Conservation (phyloP, 1,140 invertebrate genomes). For the Chlorops oryzae region DNA sequence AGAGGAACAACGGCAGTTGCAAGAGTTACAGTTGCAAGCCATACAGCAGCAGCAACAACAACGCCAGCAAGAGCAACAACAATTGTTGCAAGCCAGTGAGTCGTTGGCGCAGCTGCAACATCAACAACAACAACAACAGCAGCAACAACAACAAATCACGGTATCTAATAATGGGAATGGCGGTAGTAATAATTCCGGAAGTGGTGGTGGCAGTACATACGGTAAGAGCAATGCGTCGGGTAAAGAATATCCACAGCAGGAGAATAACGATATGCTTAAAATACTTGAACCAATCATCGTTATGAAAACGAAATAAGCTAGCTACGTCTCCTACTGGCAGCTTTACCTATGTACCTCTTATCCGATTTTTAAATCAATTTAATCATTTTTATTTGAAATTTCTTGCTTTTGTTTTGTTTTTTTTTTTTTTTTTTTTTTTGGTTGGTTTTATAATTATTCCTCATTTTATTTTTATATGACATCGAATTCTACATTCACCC, state of each 20-base stretch:
- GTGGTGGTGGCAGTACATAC: conserved; percentile 16
- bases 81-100: conserved; percentile 10
- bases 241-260: conserved; percentile 19
- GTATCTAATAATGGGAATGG: conserved; percentile 9
- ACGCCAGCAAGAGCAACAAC: conserved; percentile 14
- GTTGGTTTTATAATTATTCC: no score
- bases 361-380: no score
- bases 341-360: no score
- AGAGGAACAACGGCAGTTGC: conserved; percentile 31
- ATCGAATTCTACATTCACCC: no score
- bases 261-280: conserved; percentile 46
- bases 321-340: no score
- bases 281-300: conserved; percentile 47
- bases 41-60: conserved; percentile 25
- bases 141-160: conserved; percentile 10
- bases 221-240: conserved; percentile 15
- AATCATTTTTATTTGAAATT: no score
- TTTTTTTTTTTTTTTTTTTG: no score
- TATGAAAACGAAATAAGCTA: conserved; percentile 47
- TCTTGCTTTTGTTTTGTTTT: no score
- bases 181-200: no score
- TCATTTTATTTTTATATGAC: no score
- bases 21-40: conserved; percentile 21
- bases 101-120: conserved; percentile 14
- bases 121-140: not conserved